Percentiles rank a stretch among this genome's conserved stretches.
These are phyloP conservation scores for Arnoldichthys spilopterus DNA, from an alignment of 2,797 vertebrate species.

Conservation along the genomic window DNA sequence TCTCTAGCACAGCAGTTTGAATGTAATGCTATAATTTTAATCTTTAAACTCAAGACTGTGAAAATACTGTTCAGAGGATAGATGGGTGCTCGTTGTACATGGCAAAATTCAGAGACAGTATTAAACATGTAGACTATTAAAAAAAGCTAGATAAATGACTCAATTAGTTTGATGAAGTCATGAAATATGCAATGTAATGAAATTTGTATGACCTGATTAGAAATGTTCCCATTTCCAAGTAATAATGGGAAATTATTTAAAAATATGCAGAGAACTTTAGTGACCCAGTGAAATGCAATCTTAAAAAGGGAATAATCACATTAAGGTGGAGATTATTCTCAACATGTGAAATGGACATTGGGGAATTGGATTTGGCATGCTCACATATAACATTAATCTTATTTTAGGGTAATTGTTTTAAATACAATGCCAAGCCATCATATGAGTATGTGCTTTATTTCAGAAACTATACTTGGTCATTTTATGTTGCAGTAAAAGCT, in stretches of 20 bases:
- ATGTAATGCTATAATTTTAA: constrained; percentile 23
- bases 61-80: constrained; percentile 38
- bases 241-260: constrained; percentile 54
- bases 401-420: constrained; percentile 48
- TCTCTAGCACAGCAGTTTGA: constrained; percentile 1
- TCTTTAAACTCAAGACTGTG: constrained; percentile 14
- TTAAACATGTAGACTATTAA: constrained; percentile 44
- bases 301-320: constrained; percentile 53
- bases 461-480: constrained; percentile 37
- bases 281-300: constrained; percentile 51
- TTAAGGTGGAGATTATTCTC: constrained; percentile 52
- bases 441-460: constrained; percentile 35
- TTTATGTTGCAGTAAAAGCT: constrained; percentile 28
- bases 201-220: constrained; percentile 60
- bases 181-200: constrained; percentile 58
- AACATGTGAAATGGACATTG: constrained; percentile 35
- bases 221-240: constrained; percentile 53
- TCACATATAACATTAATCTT: constrained; percentile 36
- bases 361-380: constrained; percentile 49
- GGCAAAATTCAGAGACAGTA: constrained; percentile 40
- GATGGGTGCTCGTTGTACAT: constrained; percentile 23
- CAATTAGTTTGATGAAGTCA: constrained; percentile 63
- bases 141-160: constrained; percentile 54
- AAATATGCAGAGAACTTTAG: constrained; percentile 55
- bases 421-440: constrained; percentile 31